These are phyloP conservation scores for Drosophila nikananu DNA, from an alignment of 1,140 invertebrate species.

Conservation along the genomic window DNA sequence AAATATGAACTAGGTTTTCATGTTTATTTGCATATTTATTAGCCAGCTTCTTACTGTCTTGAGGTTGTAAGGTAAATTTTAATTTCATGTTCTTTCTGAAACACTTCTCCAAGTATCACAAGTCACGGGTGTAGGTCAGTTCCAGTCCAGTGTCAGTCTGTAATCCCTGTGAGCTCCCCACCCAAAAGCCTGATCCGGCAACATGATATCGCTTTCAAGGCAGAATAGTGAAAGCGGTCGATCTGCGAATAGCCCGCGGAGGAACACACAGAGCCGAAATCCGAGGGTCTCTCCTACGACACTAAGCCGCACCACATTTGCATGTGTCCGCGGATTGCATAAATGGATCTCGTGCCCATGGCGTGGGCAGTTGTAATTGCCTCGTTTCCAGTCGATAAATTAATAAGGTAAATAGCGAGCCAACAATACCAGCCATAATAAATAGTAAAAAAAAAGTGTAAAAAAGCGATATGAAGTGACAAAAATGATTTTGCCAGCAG, in stretches of 20 bases:
- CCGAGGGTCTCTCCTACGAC: slow-evolving; percentile 63
- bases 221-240: slow-evolving; percentile 72
- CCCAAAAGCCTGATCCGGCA: slow-evolving; percentile 10
- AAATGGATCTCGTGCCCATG: slow-evolving; percentile 44
- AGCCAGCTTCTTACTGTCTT: neutral
- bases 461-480: slow-evolving; percentile 55
- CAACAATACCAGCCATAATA: slow-evolving; percentile 17
- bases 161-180: slow-evolving; percentile 8
- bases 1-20: too few relatives aligned
- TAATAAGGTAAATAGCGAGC: slow-evolving; percentile 41
- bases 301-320: slow-evolving; percentile 73
- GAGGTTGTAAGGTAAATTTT: neutral
- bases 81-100: neutral
- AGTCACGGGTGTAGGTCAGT: slow-evolving; percentile 35
- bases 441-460: slow-evolving; percentile 17
- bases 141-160: slow-evolving; percentile 4
- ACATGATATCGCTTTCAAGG: slow-evolving; percentile 61
- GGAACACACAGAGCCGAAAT: slow-evolving; percentile 16
- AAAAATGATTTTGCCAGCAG: slow-evolving; percentile 62
- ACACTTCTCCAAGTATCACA: neutral
- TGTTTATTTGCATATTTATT: neutral
- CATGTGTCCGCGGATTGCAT: slow-evolving; percentile 63
- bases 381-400: slow-evolving; percentile 51
- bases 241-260: slow-evolving; percentile 51
- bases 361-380: slow-evolving; percentile 53